Evolutionary conservation across 2,113 vertebrate species (phyloP), one percentile per base, ranked within the genome.

Genomic region (Rhombomys opimus): DNA sequence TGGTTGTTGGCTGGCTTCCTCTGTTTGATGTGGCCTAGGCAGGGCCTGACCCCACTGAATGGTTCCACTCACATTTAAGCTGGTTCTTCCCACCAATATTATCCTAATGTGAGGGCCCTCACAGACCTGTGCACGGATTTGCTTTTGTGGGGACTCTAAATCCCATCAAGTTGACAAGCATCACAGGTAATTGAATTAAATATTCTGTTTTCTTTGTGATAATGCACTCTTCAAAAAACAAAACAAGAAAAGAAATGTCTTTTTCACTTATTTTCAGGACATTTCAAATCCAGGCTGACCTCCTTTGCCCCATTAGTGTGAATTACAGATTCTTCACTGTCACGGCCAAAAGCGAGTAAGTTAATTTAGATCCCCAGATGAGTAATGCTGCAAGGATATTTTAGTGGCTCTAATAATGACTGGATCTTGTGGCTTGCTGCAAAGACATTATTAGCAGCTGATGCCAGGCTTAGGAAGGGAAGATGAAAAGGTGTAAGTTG

Each of bases 271-370:
- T 94, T 95, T 96, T 87, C 81, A 84, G 72, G 87, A 61, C 68
- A 65, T 95, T 90, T 86, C 67, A 88, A 93, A 92, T 87, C 32
- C 67, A 82, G 72, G 86, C 14, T 3, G 72, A 91, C 61, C 61
- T 86, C 57, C 35, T 75, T 61, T 93, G 87, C 27, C 73, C 93
- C 77, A 76, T 93, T 63, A 91, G 72, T 91, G 72, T 95, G 89
- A 93, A 91, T 93, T 89, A 87, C 88, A 97, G 93, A 94, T 95
- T 89, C 82, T 89, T 97, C 89, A 95, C 86, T 96, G 97, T 95
- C 96, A 70, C 89, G 85, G 72, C 94, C 91, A 90, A 96, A 97
- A 90, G 90, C 65, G 46, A 97, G 95, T 89, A 91, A 95, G 86
- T 94, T 94, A 92, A 97, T 97, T 97, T 96, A 91, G 75, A 93